Evolutionary conservation across 2,797 vertebrate genomes (phyloP), one percentile per base, ranked within the genome.

Genomic region (Prunella strophiata): DNA sequence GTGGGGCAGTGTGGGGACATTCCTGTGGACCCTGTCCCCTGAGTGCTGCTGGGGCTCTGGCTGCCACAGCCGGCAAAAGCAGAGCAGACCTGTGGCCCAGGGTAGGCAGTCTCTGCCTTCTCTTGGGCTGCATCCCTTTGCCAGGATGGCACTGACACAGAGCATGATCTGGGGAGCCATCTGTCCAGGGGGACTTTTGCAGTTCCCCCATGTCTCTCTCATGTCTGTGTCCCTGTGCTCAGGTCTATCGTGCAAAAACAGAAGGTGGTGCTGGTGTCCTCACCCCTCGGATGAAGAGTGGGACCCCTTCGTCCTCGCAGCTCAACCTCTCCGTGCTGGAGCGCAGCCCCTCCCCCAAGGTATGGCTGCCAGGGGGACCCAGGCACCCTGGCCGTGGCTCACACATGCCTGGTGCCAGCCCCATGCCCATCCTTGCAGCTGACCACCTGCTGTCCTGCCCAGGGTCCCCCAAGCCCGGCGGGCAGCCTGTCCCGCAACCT

Each of bases 401-500:
- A 30, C 16, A 9, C 2, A 1, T 5, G 9, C 29, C 76, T 1
- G 1, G 45, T 61, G 55, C 63, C 52, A 86, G 58, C 45, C 20
- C 50, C 5, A 0, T 71, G 20, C 73, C 76, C 3, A 1, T 79
- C 48, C 63, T 38, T 4, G 21, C 34, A 19, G 65, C 94, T 94
- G 76, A 86, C 55, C 1, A 0, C 55, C 80, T 77, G 38, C 77
- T 11, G 2, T 87, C 82, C 70, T 47, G 72, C 52, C 36, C 78
- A 70, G 80, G 74, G 80, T 23, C 62, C 71, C 51, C 78, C 75
- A 32, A 98, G 98, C 89, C 98, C 98, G 17, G 98, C 98, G 0
- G 98, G 98, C 94, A 99, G 99, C 93, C 98, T 99, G 82, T 99
- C 99, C 72, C 98, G 99, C 76, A 99, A 98, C 97, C 98, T 99